Percentiles rank a stretch among this genome's conserved stretches.
phyloP scores from a whole-genome alignment of 2,113 vertebrate genomes.

The Prionailurus viverrinus region DNA sequence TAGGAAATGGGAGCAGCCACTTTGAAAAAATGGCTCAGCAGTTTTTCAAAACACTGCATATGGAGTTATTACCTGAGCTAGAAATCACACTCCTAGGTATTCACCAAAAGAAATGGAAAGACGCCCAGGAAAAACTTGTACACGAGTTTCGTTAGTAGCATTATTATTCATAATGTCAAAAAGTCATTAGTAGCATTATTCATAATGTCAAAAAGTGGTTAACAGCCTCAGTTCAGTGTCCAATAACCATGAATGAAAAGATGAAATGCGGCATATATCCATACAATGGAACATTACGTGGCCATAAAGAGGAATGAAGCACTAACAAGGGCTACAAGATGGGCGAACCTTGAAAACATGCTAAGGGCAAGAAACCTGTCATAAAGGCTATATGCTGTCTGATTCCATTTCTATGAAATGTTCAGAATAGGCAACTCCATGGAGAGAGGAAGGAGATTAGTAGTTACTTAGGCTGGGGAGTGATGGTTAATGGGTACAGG shows the following conservation, averaged over 20 bases:
- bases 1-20: too few relatives aligned
- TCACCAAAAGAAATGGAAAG: not conserved
- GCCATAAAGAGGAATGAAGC: not conserved
- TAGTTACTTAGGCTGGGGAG: not conserved
- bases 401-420: not conserved
- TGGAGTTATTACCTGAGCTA: accelerated
- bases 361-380: not conserved
- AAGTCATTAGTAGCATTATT: not conserved
- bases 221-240: not conserved
- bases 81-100: not conserved
- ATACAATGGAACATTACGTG: accelerated
- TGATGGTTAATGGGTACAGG: not conserved
- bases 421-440: not conserved
- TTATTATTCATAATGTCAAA: not conserved
- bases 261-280: accelerated
- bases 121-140: accelerated
- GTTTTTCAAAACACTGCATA: not conserved
- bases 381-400: accelerated
- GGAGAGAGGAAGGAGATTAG: not conserved
- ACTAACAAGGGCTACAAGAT: accelerated
- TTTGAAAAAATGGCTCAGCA: not conserved
- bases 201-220: not conserved
- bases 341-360: not conserved
- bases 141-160: accelerated
- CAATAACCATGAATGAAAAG: not conserved